Conservation (phyloP, 2,888 invertebrate species). For the Tiliacea aurago region DNA sequence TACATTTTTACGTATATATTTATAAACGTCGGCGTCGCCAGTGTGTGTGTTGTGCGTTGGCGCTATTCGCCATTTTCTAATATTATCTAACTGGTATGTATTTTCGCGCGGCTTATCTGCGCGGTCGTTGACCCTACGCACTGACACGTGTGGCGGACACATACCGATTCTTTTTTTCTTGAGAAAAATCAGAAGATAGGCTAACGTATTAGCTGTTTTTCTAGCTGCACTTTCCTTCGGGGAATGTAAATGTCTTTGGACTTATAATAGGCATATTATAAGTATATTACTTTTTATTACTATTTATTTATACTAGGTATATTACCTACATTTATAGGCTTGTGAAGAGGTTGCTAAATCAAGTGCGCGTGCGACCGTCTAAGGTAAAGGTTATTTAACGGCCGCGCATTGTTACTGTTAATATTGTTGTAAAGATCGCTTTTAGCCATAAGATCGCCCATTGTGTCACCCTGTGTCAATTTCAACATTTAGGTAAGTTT, state of each 20-base stretch:
- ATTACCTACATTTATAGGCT: neutral
- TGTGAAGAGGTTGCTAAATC: slow-evolving; percentile 14
- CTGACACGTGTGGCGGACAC: slow-evolving; percentile 72
- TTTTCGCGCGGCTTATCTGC: slow-evolving; percentile 85
- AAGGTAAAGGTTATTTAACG: slow-evolving; percentile 7
- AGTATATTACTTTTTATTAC: too few relatives aligned
- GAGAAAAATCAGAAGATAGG: neutral
- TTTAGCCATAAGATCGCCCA: too few relatives aligned
- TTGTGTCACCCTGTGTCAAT: too few relatives aligned
- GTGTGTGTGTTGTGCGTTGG: slow-evolving; percentile 70
- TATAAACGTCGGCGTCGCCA: slow-evolving; percentile 56
- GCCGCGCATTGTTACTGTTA: neutral
- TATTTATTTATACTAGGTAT: too few relatives aligned
- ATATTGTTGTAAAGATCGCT: too few relatives aligned
- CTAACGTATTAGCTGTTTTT: neutral
- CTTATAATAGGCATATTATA: neutral
- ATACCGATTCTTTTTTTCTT: slow-evolving; percentile 20
- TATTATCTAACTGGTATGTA: slow-evolving; percentile 84
- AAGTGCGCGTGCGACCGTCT: slow-evolving; percentile 28
- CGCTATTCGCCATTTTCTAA: slow-evolving; percentile 84
- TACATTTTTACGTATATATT: slow-evolving; percentile 60
- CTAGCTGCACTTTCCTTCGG: neutral
- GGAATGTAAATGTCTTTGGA: neutral
- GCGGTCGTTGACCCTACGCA: slow-evolving; percentile 79
- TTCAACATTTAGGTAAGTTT: too few relatives aligned